phyloP scores from a whole-genome alignment of 2,797 vertebrate species.

The Onychomys leucogaster region DNA sequence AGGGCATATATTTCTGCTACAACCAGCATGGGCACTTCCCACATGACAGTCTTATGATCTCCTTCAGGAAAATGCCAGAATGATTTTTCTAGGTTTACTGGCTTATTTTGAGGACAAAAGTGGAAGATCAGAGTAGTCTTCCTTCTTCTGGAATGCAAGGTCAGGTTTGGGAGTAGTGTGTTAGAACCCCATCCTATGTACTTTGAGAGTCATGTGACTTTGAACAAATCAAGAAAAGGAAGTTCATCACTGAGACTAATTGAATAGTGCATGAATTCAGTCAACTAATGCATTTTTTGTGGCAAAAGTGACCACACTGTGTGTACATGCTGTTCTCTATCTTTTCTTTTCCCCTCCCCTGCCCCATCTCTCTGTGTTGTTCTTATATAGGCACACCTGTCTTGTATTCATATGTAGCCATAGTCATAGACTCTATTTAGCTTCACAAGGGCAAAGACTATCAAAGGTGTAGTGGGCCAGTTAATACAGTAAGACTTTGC shows the following conservation, averaged over 20 bases:
- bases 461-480: not conserved
- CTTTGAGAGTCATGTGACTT: not conserved
- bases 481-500: not conserved
- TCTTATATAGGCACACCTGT: not conserved
- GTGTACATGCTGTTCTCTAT: not conserved
- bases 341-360: too few species aligned
- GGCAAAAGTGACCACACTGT: not conserved
- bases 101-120: not conserved
- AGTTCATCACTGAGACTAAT: not conserved
- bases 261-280: not conserved
- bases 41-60: not conserved
- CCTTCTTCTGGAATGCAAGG: not conserved
- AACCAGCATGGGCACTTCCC: not conserved
- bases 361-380: not conserved
- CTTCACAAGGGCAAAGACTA: not conserved
- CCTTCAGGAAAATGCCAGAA: not conserved
- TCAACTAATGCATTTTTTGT: not conserved
- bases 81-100: not conserved
- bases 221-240: slow-evolving; percentile 9
- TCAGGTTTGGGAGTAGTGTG: not conserved
- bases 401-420: not conserved
- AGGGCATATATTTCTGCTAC: not conserved
- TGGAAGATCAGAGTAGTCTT: not conserved
- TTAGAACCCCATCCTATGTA: not conserved
- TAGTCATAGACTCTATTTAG: not conserved